phyloP scores from a whole-genome alignment of 2,113 vertebrate genomes.

The Perca flavescens region DNA sequence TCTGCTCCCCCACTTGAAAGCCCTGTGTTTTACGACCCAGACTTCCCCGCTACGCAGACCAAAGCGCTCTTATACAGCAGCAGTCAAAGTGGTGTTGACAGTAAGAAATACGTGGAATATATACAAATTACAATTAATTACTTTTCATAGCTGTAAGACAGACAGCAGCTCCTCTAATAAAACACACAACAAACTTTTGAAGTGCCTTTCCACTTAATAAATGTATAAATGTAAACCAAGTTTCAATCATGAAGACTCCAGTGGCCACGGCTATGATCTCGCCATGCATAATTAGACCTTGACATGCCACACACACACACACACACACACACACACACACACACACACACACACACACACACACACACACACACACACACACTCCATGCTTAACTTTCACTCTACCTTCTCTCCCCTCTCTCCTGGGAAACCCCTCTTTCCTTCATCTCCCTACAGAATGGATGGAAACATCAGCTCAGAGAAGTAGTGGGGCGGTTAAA shows the following conservation, averaged over 20 bases:
- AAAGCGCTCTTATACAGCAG: too few relatives aligned
- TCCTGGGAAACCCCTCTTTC: slow-evolving; percentile 60
- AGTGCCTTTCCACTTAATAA: neutral
- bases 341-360: slow-evolving; percentile 46
- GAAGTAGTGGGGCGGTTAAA: slow-evolving; percentile 23
- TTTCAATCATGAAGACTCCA: neutral
- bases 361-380: slow-evolving; percentile 37
- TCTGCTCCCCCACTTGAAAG: too few relatives aligned
- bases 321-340: slow-evolving; percentile 33
- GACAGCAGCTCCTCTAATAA: too few relatives aligned
- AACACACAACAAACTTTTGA: neutral
- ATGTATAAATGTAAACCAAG: neutral
- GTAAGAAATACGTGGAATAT: too few relatives aligned
- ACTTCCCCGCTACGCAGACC: too few relatives aligned
- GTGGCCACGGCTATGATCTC: neutral
- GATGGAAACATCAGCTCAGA: slow-evolving; percentile 54
- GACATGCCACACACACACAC: slow-evolving; percentile 37
- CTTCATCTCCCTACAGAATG: slow-evolving; percentile 69
- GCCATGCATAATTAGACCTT: slow-evolving; percentile 29
- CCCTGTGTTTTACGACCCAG: too few relatives aligned
- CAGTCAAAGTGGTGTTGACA: too few relatives aligned
- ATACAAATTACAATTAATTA: too few relatives aligned
- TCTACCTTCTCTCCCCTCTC: slow-evolving; percentile 67
- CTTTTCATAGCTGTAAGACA: too few relatives aligned
- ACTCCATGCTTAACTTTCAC: slow-evolving; percentile 19